Evolutionary conservation across 2,113 vertebrate genomes (phyloP).

Genomic region (Rhynchomys soricoides): DNA sequence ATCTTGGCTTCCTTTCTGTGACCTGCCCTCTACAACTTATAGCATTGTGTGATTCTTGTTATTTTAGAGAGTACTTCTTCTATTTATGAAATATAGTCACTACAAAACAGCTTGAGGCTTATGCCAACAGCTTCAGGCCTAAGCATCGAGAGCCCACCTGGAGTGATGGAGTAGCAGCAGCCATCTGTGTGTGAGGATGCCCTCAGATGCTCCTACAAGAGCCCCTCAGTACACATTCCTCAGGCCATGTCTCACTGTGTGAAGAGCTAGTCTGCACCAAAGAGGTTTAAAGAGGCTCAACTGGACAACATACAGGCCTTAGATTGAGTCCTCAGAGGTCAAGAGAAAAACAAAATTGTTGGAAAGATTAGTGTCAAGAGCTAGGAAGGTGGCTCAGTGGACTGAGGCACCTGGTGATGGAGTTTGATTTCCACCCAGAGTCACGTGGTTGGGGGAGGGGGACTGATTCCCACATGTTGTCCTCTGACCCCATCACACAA

Average conservation of each 20-base stretch:
- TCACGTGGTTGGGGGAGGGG: neutral
- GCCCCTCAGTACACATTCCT: neutral
- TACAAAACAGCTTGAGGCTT: neutral
- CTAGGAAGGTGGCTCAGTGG: neutral
- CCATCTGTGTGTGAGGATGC: neutral
- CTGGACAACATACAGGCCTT: rapidly evolving
- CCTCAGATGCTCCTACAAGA: neutral
- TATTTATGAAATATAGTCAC: neutral
- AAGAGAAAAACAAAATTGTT: neutral
- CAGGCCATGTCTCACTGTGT: neutral
- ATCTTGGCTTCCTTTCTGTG: neutral
- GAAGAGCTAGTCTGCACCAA: neutral
- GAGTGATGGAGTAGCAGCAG: neutral
- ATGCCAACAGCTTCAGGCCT: neutral
- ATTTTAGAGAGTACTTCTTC: neutral
- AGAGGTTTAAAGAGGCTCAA: neutral
- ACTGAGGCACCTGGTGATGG: neutral
- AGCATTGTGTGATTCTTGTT: neutral
- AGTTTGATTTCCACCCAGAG: neutral
- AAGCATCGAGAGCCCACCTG: neutral
- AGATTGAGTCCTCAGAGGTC: neutral
- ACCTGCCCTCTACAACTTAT: neutral
- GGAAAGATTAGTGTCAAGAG: neutral
- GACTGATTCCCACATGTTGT: neutral
- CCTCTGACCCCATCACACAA: neutral